These are phyloP conservation scores for Phataginus tetradactyla DNA, from an alignment of 2,797 vertebrate species.

Conservation along the genomic window DNA sequence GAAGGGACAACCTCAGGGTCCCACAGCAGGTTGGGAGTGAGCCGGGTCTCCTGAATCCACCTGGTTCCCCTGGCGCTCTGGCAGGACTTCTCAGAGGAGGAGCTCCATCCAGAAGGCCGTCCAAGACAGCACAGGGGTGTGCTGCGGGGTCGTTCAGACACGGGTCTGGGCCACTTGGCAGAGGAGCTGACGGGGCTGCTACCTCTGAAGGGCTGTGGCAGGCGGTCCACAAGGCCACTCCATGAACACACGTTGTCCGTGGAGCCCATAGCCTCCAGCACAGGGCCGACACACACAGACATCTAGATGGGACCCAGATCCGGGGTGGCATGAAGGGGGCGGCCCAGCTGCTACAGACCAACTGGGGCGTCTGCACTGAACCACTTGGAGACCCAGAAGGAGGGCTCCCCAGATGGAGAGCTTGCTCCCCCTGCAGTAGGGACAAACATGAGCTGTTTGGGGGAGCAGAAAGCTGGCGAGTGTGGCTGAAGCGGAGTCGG, in stretches of 20 bases:
- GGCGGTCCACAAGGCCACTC: no score
- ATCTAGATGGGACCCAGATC: not conserved
- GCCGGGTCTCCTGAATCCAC: not conserved
- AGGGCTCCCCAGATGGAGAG: not conserved
- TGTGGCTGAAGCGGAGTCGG: rapidly evolving
- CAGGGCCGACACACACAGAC: not conserved
- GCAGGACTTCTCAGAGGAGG: not conserved
- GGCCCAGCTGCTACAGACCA: no score
- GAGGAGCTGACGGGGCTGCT: no score
- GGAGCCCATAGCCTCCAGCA: no score
- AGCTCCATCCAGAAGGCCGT: not conserved
- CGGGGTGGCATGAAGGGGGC: not conserved
- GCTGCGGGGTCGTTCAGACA: not conserved
- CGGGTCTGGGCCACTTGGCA: not conserved
- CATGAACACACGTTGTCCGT: no score
- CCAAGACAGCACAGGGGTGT: not conserved
- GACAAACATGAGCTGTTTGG: not conserved
- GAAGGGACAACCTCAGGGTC: not conserved
- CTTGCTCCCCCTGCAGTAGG: not conserved
- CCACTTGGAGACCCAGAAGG: not conserved
- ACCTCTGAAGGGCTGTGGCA: no score
- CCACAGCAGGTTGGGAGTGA: not conserved
- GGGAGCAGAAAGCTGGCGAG: not conserved
- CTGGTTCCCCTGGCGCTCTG: not conserved
- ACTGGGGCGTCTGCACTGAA: not conserved